phyloP scores from a whole-genome alignment of 2,797 vertebrate species.

The Pseudochirops cupreus region DNA sequence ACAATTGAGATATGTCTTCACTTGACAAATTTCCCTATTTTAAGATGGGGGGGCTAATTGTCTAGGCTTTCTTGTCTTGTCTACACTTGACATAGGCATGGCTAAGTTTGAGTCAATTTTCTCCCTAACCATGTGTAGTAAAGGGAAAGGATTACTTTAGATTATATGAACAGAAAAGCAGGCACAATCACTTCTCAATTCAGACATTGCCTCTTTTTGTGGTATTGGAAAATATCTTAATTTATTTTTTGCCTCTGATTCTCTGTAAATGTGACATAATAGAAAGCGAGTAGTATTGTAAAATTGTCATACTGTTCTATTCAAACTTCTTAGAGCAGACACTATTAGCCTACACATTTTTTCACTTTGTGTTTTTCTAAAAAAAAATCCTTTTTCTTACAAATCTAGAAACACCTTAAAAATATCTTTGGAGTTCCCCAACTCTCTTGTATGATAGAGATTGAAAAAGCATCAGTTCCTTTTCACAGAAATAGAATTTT shows the following conservation, averaged over 20 bases:
- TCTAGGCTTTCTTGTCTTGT: background rate
- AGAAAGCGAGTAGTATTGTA: background rate
- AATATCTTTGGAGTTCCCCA: background rate
- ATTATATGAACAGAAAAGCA: background rate
- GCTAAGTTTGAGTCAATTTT: background rate
- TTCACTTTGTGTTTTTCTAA: background rate
- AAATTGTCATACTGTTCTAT: background rate
- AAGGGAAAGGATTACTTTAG: background rate
- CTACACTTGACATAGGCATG: background rate
- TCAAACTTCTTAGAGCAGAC: background rate
- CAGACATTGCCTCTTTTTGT: background rate
- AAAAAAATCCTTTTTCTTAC: background rate
- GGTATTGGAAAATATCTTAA: background rate
- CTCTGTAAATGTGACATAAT: background rate
- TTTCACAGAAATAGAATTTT: conserved; percentile 39
- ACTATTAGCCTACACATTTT: background rate
- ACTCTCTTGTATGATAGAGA: background rate
- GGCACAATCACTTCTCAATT: conserved; percentile 31
- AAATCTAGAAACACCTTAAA: background rate
- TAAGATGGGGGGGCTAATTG: background rate
- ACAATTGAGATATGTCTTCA: background rate
- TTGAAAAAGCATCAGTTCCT: conserved; percentile 29
- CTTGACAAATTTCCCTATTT: background rate
- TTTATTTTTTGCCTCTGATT: background rate
- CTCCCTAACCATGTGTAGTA: background rate